phyloP scores from a whole-genome alignment of 2,888 invertebrate genomes.

The Morinoia aosen region DNA sequence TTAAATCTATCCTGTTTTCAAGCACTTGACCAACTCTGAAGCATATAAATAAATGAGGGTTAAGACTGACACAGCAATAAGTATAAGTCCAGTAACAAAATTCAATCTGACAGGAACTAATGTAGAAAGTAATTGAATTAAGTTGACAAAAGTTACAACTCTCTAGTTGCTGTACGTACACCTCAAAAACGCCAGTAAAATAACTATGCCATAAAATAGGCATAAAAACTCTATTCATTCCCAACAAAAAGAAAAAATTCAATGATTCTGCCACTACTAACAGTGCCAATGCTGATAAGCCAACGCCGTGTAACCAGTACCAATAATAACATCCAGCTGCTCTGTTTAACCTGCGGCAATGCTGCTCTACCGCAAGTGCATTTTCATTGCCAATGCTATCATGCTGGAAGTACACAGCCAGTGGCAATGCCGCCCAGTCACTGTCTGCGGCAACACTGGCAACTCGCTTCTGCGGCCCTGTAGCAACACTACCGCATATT shows the following conservation, averaged over 20 bases:
- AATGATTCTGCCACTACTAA: not conserved
- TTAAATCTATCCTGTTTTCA: not conserved
- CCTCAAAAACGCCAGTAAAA: not conserved
- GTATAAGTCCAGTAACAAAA: not conserved
- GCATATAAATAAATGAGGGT: not conserved
- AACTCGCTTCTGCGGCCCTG: not conserved
- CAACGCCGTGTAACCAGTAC: not conserved
- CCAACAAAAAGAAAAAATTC: too few species aligned
- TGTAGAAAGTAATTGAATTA: too few species aligned
- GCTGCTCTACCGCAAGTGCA: not conserved
- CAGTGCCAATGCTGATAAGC: not conserved
- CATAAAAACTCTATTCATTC: not conserved
- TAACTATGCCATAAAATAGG: not conserved
- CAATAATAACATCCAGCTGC: not conserved
- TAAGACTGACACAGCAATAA: not conserved
- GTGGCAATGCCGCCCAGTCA: not conserved
- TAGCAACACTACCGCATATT: too few species aligned
- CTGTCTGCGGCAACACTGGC: not conserved
- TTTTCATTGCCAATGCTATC: not conserved
- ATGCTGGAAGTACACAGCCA: not conserved
- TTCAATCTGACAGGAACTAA: not conserved
- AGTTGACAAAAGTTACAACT: not conserved
- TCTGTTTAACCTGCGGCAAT: not conserved
- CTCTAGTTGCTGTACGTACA: not conserved
- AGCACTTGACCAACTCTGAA: not conserved